A percentile compares a stretch with the other conserved stretches of the same genome.
Evolutionary conservation across 2,797 vertebrate genomes (phyloP).

Genomic region (Myiotriccus ornatus): DNA sequence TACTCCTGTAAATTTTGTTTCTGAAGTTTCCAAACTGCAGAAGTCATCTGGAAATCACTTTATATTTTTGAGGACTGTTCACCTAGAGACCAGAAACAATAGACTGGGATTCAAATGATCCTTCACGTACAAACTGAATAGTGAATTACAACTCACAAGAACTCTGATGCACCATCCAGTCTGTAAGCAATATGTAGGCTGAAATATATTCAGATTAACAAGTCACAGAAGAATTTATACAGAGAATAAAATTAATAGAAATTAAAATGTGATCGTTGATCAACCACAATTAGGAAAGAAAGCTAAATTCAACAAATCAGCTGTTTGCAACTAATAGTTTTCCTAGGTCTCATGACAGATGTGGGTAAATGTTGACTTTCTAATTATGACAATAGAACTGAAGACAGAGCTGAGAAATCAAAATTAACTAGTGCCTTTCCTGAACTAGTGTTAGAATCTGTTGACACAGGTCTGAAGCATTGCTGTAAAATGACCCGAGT

Average conservation of each 20-base stretch:
- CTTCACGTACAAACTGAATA: neutral
- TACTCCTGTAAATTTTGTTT: neutral
- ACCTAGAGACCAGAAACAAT: slow-evolving; percentile 14
- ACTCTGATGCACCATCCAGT: neutral
- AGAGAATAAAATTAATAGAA: slow-evolving; percentile 35
- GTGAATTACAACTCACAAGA: neutral
- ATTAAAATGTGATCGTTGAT: slow-evolving; percentile 44
- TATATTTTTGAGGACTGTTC: neutral
- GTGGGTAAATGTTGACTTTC: slow-evolving; percentile 67
- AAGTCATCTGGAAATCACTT: slow-evolving; percentile 12
- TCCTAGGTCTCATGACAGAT: slow-evolving; percentile 56
- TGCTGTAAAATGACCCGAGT: neutral
- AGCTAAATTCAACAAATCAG: slow-evolving; percentile 61
- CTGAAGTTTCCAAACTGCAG: neutral
- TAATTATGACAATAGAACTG: slow-evolving; percentile 57
- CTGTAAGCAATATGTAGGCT: neutral
- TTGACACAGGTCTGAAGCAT: neutral
- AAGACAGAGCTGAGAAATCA: slow-evolving; percentile 27
- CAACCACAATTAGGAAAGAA: slow-evolving; percentile 39
- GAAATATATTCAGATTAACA: slow-evolving; percentile 11
- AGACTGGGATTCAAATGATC: neutral
- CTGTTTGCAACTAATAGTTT: slow-evolving; percentile 64
- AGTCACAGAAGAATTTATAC: slow-evolving; percentile 33
- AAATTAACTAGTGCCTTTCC: slow-evolving; percentile 52
- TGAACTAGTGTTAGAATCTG: slow-evolving; percentile 28